These are phyloP conservation scores for Smutsia temminckii DNA, from an alignment of 2,797 vertebrate species.

Conservation along the genomic window DNA sequence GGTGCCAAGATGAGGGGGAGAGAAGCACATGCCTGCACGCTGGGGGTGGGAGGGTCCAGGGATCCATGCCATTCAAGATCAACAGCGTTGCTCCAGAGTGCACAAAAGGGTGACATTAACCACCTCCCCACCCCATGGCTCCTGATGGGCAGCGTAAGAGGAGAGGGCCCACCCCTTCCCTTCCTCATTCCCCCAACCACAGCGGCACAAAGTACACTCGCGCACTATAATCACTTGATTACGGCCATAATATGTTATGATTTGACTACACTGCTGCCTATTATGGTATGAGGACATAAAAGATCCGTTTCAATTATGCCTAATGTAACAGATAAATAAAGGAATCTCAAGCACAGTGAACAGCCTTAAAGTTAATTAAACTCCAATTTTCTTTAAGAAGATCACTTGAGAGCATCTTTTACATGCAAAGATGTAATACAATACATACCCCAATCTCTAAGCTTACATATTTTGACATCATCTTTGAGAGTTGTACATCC, in stretches of 20 bases:
- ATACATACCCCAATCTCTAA: not conserved
- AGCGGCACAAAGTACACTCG: fast-evolving
- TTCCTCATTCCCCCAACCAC: not conserved
- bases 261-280: not conserved
- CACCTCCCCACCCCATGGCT: fast-evolving
- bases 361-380: not conserved
- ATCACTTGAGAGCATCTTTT: not conserved
- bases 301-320: not conserved
- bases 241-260: not conserved
- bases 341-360: fast-evolving
- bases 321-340: not conserved
- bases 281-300: not conserved
- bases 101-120: not conserved
- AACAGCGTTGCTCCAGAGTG: fast-evolving
- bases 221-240: not conserved
- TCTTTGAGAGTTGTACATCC: not conserved
- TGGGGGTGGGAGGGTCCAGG: fast-evolving
- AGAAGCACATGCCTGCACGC: not conserved
- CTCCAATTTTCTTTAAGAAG: not conserved
- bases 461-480: not conserved
- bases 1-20: not conserved
- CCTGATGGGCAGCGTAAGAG: no score
- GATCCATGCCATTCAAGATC: not conserved
- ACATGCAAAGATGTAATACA: not conserved
- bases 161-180: not conserved